Conservation (phyloP, 2,888 invertebrate species). For the Arctia plantaginis region DNA sequence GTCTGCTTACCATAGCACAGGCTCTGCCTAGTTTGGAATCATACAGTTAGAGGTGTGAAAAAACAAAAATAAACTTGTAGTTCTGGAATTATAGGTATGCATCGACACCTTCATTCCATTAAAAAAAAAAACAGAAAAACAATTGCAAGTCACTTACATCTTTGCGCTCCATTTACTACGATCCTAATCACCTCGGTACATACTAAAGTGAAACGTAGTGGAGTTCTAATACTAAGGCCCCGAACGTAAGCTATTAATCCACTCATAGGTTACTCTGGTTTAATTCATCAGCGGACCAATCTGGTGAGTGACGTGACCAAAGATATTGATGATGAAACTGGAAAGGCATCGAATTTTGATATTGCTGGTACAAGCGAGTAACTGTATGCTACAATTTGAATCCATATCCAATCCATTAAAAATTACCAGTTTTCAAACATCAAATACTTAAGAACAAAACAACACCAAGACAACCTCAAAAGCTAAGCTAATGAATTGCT, state of each 20-base stretch:
- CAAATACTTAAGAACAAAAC: too few species aligned
- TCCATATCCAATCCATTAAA: too few species aligned
- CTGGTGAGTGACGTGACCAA: constrained; percentile 44
- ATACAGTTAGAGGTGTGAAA: too few species aligned
- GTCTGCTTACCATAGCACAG: too few species aligned
- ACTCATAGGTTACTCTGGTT: constrained; percentile 53
- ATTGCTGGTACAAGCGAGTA: background rate
- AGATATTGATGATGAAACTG: background rate
- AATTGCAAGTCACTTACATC: background rate
- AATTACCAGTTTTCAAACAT: too few species aligned
- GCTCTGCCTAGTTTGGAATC: too few species aligned
- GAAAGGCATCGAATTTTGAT: background rate
- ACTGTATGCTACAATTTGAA: too few species aligned
- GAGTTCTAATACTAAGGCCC: background rate
- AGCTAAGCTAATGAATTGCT: too few species aligned
- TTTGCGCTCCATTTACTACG: background rate
- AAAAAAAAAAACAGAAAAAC: background rate
- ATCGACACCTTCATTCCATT: too few species aligned
- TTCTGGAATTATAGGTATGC: too few species aligned
- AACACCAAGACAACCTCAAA: too few species aligned
- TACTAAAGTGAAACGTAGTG: constrained; percentile 24
- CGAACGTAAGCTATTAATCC: constrained; percentile 53
- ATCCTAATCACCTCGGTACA: background rate
- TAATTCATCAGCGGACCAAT: constrained; percentile 59
- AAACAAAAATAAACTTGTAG: too few species aligned